Evolutionary conservation across 2,888 invertebrate species (phyloP).

Genomic region (Caenorhabditis becei): DNA sequence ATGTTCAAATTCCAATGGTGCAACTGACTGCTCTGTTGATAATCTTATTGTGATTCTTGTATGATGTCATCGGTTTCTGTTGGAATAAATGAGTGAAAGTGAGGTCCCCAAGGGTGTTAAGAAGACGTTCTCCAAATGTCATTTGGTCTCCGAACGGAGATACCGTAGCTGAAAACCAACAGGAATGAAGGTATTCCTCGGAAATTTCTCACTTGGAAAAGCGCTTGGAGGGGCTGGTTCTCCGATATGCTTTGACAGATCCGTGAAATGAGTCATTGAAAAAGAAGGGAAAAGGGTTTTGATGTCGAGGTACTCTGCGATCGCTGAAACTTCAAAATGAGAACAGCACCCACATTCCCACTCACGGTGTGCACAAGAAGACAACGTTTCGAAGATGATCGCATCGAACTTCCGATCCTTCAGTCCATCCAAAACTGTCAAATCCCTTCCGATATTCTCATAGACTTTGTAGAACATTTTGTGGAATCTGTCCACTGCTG

Average conservation of each 20-base stretch:
- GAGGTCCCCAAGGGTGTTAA: conserved; percentile 22
- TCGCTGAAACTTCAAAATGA: conserved; percentile 1
- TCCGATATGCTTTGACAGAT: conserved; percentile 22
- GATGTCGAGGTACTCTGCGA: conserved; percentile 36
- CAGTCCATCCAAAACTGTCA: conserved; percentile 24
- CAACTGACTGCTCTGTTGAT: conserved; percentile 9
- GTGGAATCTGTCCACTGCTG: conserved; percentile 10
- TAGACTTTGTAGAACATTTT: conserved; percentile 32
- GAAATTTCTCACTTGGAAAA: conserved; percentile 31
- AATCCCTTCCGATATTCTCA: conserved; percentile 26
- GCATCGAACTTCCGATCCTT: conserved; percentile 35
- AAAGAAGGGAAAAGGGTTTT: conserved; percentile 20
- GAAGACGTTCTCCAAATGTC: conserved; percentile 29
- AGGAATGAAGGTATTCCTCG: background rate
- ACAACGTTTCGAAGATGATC: conserved; percentile 17
- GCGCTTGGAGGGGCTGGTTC: conserved; percentile 40
- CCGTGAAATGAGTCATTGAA: conserved; percentile 37
- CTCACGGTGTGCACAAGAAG: conserved; percentile 12
- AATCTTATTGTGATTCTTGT: background rate
- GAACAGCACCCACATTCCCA: background rate
- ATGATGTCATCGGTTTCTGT: background rate
- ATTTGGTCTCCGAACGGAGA: conserved; percentile 39
- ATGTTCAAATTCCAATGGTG: too few species aligned
- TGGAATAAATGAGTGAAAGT: background rate
- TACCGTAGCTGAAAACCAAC: conserved; percentile 12